Percentiles rank a stretch among this genome's conserved stretches.
Conservation (phyloP, 2,113 vertebrate genomes). For the Aythya baeri region DNA sequence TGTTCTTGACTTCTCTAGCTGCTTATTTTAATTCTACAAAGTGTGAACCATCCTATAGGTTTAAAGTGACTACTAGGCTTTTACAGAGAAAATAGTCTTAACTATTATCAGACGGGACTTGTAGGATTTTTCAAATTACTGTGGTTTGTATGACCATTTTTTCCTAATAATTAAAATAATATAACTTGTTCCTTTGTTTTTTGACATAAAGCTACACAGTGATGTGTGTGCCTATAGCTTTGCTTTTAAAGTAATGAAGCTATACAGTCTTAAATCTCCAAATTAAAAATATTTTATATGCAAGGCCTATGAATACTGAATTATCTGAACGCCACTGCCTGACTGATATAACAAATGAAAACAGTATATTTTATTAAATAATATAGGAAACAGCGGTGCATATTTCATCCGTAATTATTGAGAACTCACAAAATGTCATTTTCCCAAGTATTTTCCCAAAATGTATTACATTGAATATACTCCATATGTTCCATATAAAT, state of each 20-base stretch:
- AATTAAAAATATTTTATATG: slow-evolving; percentile 13
- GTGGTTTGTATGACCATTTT: neutral
- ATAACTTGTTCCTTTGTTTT: neutral
- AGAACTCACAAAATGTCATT: slow-evolving; percentile 15
- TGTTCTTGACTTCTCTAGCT: neutral
- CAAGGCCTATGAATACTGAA: slow-evolving; percentile 23
- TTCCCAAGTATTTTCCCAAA: slow-evolving; percentile 41
- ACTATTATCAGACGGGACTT: neutral
- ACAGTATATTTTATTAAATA: slow-evolving; percentile 41
- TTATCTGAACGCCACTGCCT: slow-evolving; percentile 34
- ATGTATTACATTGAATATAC: neutral
- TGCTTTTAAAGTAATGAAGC: neutral
- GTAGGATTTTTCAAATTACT: neutral
- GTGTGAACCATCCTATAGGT: neutral
- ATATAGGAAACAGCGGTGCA: neutral
- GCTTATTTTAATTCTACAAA: neutral
- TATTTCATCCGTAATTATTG: slow-evolving; percentile 18
- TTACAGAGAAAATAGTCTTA: neutral
- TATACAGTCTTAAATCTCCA: neutral
- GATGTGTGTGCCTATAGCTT: neutral
- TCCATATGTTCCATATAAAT: neutral
- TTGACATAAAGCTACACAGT: neutral
- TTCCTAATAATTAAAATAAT: neutral
- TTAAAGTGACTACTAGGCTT: neutral
- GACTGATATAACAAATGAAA: slow-evolving; percentile 6